phyloP scores from a whole-genome alignment of 2,113 vertebrate species.

The Ammodytes dubius region DNA sequence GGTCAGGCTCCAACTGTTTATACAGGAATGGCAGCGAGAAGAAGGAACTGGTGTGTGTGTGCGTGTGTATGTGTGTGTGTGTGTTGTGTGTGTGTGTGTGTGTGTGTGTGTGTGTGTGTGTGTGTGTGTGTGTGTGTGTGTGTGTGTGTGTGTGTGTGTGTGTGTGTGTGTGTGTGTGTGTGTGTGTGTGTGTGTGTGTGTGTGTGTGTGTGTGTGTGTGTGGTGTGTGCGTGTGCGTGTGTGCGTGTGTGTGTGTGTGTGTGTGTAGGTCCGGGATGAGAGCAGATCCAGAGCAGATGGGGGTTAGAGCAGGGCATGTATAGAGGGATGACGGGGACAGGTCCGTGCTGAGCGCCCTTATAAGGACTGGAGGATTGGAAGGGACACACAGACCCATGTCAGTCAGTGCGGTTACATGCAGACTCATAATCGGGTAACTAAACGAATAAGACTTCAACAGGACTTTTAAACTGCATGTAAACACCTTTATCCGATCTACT shows the following conservation, averaged over 20 bases:
- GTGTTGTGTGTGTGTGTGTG: not conserved
- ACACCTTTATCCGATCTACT: too few species aligned
- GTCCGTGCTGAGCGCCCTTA: constrained; percentile 75
- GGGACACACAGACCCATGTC: not conserved
- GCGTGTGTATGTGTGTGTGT: too few species aligned
- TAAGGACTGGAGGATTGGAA: constrained; percentile 72
- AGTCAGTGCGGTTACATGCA: too few species aligned
- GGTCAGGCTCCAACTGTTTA: constrained; percentile 78
- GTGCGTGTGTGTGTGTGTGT: not conserved
- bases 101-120: not conserved
- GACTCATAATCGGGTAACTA: too few species aligned
- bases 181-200: not conserved
- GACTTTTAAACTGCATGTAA: too few species aligned
- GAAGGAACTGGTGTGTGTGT: constrained; percentile 7
- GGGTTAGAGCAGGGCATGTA: constrained; percentile 72
- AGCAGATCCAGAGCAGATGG: constrained; percentile 83
- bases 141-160: not conserved
- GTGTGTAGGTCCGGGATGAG: constrained; percentile 57
- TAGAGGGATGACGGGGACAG: constrained; percentile 63
- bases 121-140: not conserved
- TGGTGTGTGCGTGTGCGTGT: not conserved
- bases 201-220: not conserved
- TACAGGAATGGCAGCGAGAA: constrained; percentile 62
- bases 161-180: not conserved
- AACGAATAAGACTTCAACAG: too few species aligned